phyloP scores from a whole-genome alignment of 2,797 vertebrate species.

The Tinamus major region DNA sequence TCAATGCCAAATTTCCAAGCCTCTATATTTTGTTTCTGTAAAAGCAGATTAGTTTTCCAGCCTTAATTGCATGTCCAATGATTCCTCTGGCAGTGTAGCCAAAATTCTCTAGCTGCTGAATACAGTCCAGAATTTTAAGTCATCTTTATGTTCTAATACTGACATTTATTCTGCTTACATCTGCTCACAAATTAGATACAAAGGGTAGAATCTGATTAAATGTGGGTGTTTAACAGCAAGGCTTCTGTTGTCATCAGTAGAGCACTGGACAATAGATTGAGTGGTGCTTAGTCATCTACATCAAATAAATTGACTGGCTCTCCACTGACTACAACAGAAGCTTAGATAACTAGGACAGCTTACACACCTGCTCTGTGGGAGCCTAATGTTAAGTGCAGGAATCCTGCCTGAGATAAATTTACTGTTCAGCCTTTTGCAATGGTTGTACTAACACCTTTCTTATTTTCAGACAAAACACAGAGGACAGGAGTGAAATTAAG shows the following conservation, averaged over 20 bases:
- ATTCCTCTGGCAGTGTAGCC: background rate
- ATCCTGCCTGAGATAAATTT: background rate
- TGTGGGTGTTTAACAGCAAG: conserved; percentile 3
- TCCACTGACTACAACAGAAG: background rate
- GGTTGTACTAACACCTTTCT: background rate
- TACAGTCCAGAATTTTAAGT: conserved; percentile 29
- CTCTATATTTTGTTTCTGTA: background rate
- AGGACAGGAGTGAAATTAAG: background rate
- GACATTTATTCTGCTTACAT: conserved; percentile 46
- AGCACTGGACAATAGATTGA: background rate
- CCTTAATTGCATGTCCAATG: background rate
- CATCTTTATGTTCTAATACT: conserved; percentile 12
- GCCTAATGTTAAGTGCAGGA: background rate
- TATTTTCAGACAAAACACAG: background rate
- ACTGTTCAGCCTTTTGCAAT: background rate
- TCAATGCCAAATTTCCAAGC: background rate
- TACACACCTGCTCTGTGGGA: background rate
- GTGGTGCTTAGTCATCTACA: background rate
- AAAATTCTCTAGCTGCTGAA: background rate
- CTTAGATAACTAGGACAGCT: background rate
- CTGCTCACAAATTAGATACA: conserved; percentile 4
- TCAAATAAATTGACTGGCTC: background rate
- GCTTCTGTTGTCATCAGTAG: background rate
- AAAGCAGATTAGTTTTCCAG: background rate
- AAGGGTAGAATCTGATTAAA: conserved; percentile 20